phyloP scores from a whole-genome alignment of 64 coral and sea anemone species.

The Porites lutea region DNA sequence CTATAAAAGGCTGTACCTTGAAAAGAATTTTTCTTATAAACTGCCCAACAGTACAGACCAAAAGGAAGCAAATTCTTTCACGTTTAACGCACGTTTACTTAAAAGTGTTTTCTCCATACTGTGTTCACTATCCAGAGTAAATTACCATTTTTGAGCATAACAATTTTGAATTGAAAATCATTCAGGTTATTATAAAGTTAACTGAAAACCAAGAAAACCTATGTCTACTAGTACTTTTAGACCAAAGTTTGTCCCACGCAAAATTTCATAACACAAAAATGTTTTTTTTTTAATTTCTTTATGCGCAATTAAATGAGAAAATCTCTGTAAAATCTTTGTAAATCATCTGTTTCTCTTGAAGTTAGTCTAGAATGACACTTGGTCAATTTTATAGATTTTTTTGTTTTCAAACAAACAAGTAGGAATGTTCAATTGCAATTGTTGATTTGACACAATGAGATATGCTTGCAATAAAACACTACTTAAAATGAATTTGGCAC shows the following conservation, averaged over 20 bases:
- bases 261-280: neutral
- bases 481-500: too few relatives aligned
- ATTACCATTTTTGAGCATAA: slow-evolving; percentile 21
- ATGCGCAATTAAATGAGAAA: too few relatives aligned
- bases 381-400: too few relatives aligned
- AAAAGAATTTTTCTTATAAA: neutral
- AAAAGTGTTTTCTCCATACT: neutral
- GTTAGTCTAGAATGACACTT: too few relatives aligned
- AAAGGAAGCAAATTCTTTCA: neutral
- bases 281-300: neutral
- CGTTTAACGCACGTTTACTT: neutral
- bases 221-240: neutral
- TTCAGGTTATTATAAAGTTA: neutral
- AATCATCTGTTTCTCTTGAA: too few relatives aligned
- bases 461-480: too few relatives aligned
- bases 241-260: neutral
- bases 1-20: neutral
- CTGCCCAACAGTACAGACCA: neutral
- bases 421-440: too few relatives aligned
- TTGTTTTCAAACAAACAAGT: too few relatives aligned
- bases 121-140: neutral
- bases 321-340: too few relatives aligned
- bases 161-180: neutral
- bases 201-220: neutral
- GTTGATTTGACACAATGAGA: too few relatives aligned